Percentiles rank a stretch among this genome's conserved stretches.
These are phyloP conservation scores for Hypsopygia costalis DNA, from an alignment of 2,888 invertebrate species.

Conservation along the genomic window DNA sequence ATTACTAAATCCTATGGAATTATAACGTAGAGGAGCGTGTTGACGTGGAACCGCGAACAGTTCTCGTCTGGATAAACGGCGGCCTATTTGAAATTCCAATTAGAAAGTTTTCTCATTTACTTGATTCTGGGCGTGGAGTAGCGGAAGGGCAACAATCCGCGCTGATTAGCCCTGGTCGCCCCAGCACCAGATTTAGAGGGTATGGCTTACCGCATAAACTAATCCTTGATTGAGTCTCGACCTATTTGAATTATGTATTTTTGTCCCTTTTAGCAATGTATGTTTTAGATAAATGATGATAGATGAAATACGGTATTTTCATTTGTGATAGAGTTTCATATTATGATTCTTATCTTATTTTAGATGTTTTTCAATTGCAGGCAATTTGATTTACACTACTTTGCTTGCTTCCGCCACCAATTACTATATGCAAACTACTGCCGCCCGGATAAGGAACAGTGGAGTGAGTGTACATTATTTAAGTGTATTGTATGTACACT, in stretches of 20 bases:
- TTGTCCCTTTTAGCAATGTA: slow-evolving; percentile 18
- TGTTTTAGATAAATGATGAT: no score
- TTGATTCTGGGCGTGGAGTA: slow-evolving; percentile 74
- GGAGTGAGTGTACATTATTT: no score
- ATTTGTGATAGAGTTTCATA: no score
- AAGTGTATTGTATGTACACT: no score
- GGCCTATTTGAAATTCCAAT: slow-evolving; percentile 79
- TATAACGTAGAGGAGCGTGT: slow-evolving; percentile 53
- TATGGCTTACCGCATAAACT: slow-evolving; percentile 61
- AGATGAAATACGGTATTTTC: no score
- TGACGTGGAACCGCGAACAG: slow-evolving; percentile 61
- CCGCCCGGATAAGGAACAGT: no score
- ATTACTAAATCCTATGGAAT: slow-evolving; percentile 47
- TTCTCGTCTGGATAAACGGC: slow-evolving; percentile 70
- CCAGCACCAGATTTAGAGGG: slow-evolving; percentile 69
- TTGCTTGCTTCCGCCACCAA: no score
- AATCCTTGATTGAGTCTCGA: slow-evolving; percentile 56
- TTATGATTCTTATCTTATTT: no score
- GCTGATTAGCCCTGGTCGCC: slow-evolving; percentile 71
- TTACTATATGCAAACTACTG: no score
- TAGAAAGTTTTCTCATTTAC: slow-evolving; percentile 80
- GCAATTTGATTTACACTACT: no score
- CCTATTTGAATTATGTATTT: slow-evolving; percentile 53
- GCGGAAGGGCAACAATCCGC: slow-evolving; percentile 75
- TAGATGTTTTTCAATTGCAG: no score